phyloP scores from a whole-genome alignment of 2,888 invertebrate genomes.

The Alviniconcha strummeri region DNA sequence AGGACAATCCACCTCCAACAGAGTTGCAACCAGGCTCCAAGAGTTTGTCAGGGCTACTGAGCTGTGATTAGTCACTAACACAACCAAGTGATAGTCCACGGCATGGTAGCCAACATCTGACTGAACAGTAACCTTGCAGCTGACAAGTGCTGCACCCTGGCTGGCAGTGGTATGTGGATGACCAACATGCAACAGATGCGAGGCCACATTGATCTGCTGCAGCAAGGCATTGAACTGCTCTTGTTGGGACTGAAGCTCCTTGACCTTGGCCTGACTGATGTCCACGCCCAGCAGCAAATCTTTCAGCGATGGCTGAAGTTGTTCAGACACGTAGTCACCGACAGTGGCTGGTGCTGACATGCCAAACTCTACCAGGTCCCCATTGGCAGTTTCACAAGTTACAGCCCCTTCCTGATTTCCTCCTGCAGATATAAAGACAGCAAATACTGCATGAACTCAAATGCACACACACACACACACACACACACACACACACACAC shows the following conservation, averaged over 20 bases:
- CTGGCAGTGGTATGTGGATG: neutral
- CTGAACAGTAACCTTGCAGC: neutral
- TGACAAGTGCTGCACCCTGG: neutral
- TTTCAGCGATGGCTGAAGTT: neutral
- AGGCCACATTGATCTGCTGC: neutral
- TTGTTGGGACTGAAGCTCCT: neutral
- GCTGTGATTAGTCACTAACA: neutral
- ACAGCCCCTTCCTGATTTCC: neutral
- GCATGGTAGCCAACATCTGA: conserved; percentile 2
- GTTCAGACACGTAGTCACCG: neutral
- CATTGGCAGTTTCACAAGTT: neutral
- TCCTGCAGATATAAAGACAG: neutral
- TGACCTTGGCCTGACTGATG: neutral
- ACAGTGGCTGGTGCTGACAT: neutral
- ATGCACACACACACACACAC: neutral
- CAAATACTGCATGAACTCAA: too few relatives aligned
- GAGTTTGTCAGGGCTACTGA: neutral
- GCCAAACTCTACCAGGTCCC: neutral
- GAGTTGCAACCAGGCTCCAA: neutral
- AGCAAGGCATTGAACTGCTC: neutral
- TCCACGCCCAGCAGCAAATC: conserved; percentile 11
- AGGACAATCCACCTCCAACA: neutral
- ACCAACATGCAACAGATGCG: neutral
- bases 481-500: neutral
- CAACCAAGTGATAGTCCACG: neutral